phyloP scores from a whole-genome alignment of 2,888 invertebrate species.

The Hirudinaria manillensis region DNA sequence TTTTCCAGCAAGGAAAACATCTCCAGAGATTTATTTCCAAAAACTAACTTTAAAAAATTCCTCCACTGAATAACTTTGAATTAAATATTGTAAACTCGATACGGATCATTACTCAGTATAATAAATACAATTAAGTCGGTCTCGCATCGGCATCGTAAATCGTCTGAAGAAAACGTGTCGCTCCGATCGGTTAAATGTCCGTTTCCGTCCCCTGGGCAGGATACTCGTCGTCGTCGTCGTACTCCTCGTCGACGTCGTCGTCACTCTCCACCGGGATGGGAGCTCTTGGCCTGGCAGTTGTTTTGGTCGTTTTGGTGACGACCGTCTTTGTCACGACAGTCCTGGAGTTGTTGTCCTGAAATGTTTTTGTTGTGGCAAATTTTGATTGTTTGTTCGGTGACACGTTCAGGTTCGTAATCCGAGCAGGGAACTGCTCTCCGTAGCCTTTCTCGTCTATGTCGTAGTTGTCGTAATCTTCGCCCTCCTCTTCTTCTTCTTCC shows the following conservation, averaged over 20 bases:
- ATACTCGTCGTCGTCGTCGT: slow-evolving; percentile 4
- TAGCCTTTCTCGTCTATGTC: slow-evolving; percentile 21
- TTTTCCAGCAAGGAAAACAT: no score
- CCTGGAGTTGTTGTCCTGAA: neutral
- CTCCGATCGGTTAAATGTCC: neutral
- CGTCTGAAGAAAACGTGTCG: neutral
- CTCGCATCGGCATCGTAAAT: neutral
- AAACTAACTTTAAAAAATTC: no score
- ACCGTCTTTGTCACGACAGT: slow-evolving; percentile 28
- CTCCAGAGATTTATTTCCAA: no score
- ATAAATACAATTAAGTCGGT: slow-evolving; percentile 5
- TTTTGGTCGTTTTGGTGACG: slow-evolving; percentile 15
- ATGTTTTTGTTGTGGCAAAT: neutral
- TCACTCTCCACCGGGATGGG: slow-evolving; percentile 11
- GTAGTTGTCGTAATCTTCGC: slow-evolving; percentile 4
- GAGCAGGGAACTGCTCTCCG: slow-evolving; percentile 15
- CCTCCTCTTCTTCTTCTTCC: slow-evolving; percentile 18
- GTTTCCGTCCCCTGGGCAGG: slow-evolving; percentile 1
- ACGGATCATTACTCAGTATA: neutral
- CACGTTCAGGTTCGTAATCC: slow-evolving; percentile 8
- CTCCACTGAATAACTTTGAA: neutral
- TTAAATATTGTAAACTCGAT: neutral
- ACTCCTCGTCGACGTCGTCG: slow-evolving; percentile 7
- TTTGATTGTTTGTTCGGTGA: slow-evolving; percentile 7
- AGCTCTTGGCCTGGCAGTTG: neutral